Base-by-base conservation (phyloP, 1,140 invertebrate species). In the Drosophila virilis region DNA sequence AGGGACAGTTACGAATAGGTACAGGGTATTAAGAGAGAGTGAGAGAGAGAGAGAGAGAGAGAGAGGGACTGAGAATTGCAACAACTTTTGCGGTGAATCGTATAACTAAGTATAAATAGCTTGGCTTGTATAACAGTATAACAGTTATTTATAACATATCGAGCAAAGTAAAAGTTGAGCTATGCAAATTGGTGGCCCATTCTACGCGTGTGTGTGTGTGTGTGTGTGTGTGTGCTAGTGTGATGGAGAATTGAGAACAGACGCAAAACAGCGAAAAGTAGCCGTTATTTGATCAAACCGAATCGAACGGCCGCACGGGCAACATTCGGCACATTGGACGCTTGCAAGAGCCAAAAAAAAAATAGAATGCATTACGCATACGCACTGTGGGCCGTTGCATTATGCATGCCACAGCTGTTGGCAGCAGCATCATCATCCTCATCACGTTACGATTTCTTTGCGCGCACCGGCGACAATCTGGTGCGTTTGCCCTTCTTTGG, bases 101-200 rank as follows among this genome's bases (percentile, higher is more conserved):
- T 50, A 43, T 28, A 35, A 48, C 38, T 22, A 10, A 15, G 10
- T 46, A 28, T 45, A 33, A 33, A 33, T 17, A 65, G 50, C 13
- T 46, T 32, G 10, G 54, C 42, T 28, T 35, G 6, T 74, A 64
- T 69, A 70, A 74, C 74, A 77, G 40, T 61, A 48, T 64, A 37
- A 17, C 40, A 64, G 3, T 58, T 60, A 35, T 52, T 46, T 77
- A 74, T 77, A 70, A 73, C 71, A 77, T 58, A 46, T 57, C 10
- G 28, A 6, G 10, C 71, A 81, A 81, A 81, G 83, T 86, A 85
- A 85, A 85, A 85, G 82, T 86, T 67, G 8, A 61, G 33, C 52
- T 73, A 89, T 84, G 85, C 82, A 75, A 85, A 85, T 85, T 40
- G 58, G 32, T 64, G 43, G 38, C 46, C 38, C 68, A 54, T 40